Evolutionary conservation across 2,797 vertebrate genomes (phyloP).

Genomic region (Leptatherina wallacei): DNA sequence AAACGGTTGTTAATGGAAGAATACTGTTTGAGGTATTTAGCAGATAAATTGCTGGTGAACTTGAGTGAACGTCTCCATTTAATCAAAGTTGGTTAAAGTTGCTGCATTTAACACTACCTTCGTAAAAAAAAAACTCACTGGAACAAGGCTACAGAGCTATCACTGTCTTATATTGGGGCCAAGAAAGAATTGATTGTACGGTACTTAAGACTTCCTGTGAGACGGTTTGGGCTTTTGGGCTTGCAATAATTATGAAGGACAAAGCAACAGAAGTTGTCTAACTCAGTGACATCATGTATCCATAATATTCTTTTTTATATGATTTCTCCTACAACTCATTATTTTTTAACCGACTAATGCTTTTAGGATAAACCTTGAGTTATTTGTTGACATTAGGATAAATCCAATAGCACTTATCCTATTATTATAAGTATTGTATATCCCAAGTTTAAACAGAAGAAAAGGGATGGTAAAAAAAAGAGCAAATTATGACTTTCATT

Average conservation of each 20-base stretch:
- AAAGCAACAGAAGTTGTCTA: background rate
- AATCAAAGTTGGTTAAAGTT: background rate
- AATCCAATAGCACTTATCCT: background rate
- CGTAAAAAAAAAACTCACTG: background rate
- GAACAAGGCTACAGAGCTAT: background rate
- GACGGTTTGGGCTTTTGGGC: conserved; percentile 4
- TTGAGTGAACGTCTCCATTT: background rate
- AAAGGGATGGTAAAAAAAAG: background rate
- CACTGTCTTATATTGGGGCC: conserved; percentile 18
- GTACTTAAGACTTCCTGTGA: background rate
- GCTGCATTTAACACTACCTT: background rate
- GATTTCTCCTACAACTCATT: conserved; percentile 11
- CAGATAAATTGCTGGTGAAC: background rate
- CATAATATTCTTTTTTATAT: conserved; percentile 18
- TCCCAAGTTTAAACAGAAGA: background rate
- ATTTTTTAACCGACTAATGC: conserved; percentile 22
- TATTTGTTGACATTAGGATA: conserved; percentile 7
- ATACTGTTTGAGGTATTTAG: background rate
- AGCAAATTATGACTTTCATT: conserved; percentile 2
- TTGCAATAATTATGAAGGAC: conserved; percentile 20
- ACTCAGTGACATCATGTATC: background rate
- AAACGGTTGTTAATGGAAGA: background rate
- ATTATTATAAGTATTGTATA: background rate
- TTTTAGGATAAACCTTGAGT: conserved; percentile 48
- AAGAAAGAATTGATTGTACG: conserved; percentile 8